phyloP scores from a whole-genome alignment of 2,888 invertebrate genomes.

The Cordilura impudica region DNA sequence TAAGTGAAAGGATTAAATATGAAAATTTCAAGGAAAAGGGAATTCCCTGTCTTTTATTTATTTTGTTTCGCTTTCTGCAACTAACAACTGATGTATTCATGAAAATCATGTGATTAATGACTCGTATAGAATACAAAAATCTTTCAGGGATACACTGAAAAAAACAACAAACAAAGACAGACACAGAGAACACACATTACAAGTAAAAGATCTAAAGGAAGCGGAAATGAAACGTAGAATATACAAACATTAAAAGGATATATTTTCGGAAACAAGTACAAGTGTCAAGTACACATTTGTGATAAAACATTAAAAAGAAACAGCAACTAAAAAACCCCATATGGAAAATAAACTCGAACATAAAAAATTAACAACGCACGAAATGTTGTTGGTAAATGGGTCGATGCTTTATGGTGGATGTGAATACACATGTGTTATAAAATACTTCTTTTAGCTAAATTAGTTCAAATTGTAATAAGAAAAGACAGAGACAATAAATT shows the following conservation, averaged over 20 bases:
- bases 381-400: not conserved
- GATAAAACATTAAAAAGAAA: not conserved
- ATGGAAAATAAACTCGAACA: not conserved
- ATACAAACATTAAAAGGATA: not conserved
- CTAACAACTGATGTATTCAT: conserved; percentile 75
- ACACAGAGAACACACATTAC: conserved; percentile 1
- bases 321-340: not conserved
- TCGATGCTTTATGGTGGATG: not conserved
- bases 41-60: not conserved
- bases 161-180: not conserved
- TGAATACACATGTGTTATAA: no score
- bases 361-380: not conserved
- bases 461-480: no score
- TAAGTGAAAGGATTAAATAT: conserved; percentile 13
- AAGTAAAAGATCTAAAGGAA: not conserved
- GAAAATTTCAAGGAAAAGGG: not conserved
- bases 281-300: conserved; percentile 36
- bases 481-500: no score
- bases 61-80: not conserved
- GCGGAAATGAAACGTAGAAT: conserved; percentile 22
- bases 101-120: conserved; percentile 78
- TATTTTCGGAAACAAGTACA: conserved; percentile 18
- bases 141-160: not conserved
- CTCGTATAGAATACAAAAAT: conserved; percentile 71
- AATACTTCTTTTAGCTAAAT: no score